These are phyloP conservation scores for Amphiura filiformis DNA, from an alignment of 35 echinoderm and acorn worm species.

Conservation along the genomic window DNA sequence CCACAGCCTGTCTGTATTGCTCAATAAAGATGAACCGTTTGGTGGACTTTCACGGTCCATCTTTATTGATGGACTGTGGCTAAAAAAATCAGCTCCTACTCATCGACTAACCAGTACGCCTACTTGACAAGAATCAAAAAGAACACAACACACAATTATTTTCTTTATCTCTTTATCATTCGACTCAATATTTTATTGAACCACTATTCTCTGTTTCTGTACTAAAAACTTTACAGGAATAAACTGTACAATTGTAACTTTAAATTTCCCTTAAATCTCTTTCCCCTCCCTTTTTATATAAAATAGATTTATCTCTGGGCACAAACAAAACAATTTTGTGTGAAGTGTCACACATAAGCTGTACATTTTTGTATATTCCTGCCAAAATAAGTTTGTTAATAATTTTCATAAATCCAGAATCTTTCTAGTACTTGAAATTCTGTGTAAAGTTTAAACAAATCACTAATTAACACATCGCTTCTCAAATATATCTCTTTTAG, in stretches of 20 bases:
- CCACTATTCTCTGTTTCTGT: not conserved
- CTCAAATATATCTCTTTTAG: conserved; percentile 4
- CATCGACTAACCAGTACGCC: too few species aligned
- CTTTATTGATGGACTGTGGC: too few species aligned
- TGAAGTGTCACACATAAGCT: not conserved
- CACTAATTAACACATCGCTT: not conserved
- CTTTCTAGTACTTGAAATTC: not conserved
- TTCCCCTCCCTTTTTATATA: not conserved
- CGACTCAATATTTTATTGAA: too few species aligned
- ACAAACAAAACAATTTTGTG: too few species aligned
- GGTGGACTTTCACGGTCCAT: too few species aligned
- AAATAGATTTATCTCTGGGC: not conserved
- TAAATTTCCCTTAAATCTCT: not conserved
- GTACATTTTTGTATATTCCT: not conserved
- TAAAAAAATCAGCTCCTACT: too few species aligned
- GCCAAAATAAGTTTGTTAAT: not conserved
- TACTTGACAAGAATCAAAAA: too few species aligned
- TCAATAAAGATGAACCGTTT: too few species aligned
- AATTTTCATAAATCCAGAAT: not conserved
- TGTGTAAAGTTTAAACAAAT: not conserved
- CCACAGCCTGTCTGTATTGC: too few species aligned
- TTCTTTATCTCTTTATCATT: too few species aligned
- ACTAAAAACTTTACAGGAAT: conserved; percentile 9
- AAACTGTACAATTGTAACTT: conserved; percentile 2
- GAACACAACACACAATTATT: too few species aligned